Percentiles rank a stretch among this genome's conserved stretches.
These are phyloP conservation scores for Gyrodactylus salaris DNA, from an alignment of 1,140 invertebrate genomes.

Conservation along the genomic window DNA sequence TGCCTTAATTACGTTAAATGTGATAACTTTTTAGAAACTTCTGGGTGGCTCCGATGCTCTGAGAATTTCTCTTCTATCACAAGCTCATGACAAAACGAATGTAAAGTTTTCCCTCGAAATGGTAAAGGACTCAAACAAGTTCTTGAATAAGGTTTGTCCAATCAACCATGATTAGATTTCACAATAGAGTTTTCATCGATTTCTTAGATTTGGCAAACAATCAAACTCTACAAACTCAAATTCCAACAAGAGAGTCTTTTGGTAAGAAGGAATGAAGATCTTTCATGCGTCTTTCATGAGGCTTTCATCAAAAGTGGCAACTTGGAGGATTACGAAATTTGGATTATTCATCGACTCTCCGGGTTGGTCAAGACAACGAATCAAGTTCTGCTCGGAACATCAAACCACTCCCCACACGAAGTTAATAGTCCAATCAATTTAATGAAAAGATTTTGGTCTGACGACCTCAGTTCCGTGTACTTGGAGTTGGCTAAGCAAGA, in stretches of 20 bases:
- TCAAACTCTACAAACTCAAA: background rate
- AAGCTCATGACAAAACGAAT: background rate
- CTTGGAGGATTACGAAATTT: background rate
- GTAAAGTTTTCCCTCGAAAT: background rate
- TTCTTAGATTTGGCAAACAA: background rate
- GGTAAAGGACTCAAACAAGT: background rate
- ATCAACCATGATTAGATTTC: too few species aligned
- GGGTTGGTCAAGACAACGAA: background rate
- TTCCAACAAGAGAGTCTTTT: background rate
- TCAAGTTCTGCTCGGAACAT: background rate
- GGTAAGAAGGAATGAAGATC: too few species aligned
- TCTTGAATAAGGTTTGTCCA: background rate
- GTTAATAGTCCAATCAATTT: background rate
- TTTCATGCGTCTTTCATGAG: too few species aligned
- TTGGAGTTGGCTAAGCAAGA: background rate
- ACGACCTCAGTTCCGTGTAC: background rate
- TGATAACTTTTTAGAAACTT: background rate
- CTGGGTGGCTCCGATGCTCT: background rate
- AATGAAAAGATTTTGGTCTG: background rate
- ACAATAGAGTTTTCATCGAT: too few species aligned
- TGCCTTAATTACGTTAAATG: too few species aligned
- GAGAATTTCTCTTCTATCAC: background rate
- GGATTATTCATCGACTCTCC: background rate
- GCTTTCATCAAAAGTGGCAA: too few species aligned
- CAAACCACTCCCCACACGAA: too few species aligned